A percentile compares a stretch with the other conserved stretches of the same genome.
Conservation (phyloP, 2,888 invertebrate species). For the Toxonevra muliebris region DNA sequence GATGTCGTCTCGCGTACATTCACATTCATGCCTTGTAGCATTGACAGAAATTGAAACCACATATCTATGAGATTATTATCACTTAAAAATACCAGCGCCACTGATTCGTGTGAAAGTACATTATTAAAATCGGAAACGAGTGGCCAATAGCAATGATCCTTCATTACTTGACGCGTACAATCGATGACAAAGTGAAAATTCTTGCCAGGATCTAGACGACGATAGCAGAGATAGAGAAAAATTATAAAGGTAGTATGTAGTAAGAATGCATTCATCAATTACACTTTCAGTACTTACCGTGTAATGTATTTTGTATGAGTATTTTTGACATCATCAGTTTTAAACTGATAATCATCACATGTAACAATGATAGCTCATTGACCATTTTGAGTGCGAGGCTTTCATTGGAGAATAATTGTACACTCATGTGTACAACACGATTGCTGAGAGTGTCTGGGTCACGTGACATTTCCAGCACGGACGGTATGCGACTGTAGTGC, state of each 20-base stretch:
- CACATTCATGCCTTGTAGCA: conserved; percentile 98
- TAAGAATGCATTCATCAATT: not conserved
- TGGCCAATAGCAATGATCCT: conserved; percentile 98
- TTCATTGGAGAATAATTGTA: conserved; percentile 95
- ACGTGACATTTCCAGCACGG: conserved; percentile 84
- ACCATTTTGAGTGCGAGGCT: conserved; percentile 90
- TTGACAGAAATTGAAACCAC: conserved; percentile 95
- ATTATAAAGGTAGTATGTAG: conserved; percentile 1
- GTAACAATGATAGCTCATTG: conserved; percentile 86
- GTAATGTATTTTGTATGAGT: conserved; percentile 84
- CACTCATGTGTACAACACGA: conserved; percentile 96
- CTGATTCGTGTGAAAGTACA: conserved; percentile 90
- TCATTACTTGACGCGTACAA: conserved; percentile 91
- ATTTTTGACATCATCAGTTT: conserved; percentile 94
- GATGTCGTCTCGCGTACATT: conserved; percentile 89
- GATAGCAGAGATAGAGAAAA: conserved; percentile 18
- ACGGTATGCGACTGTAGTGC: conserved; percentile 94
- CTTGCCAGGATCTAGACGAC: conserved; percentile 71
- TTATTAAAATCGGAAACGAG: conserved; percentile 96
- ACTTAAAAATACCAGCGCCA: conserved; percentile 88
- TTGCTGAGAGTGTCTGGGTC: conserved; percentile 94
- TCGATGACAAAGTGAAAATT: conserved; percentile 93
- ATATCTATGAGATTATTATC: conserved; percentile 90
- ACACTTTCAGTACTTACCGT: conserved; percentile 69
- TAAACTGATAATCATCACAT: conserved; percentile 91